A percentile compares a stretch with the other conserved stretches of the same genome.
phyloP scores from a whole-genome alignment of 1,140 invertebrate genomes.

The Formica selysi region DNA sequence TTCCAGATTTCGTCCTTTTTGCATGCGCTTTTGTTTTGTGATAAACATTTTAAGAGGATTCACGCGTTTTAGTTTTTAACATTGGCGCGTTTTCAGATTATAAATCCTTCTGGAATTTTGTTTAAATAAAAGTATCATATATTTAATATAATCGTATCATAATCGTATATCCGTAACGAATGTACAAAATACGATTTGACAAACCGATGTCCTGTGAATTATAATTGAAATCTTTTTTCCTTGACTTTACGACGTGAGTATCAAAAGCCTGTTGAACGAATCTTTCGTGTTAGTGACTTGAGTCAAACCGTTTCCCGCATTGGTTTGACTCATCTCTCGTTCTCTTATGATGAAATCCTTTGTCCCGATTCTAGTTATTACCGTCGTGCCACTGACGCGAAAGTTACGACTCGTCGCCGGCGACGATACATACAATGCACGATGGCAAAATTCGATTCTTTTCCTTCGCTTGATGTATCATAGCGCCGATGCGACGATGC shows the following conservation, averaged over 20 bases:
- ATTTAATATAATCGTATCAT: background rate
- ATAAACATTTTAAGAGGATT: no score
- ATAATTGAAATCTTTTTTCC: slow-evolving; percentile 15
- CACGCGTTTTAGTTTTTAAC: no score
- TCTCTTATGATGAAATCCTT: slow-evolving; percentile 62
- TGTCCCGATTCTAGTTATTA: slow-evolving; percentile 56
- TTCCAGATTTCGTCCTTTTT: no score
- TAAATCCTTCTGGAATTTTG: background rate
- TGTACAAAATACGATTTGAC: slow-evolving; percentile 9
- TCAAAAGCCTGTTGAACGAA: slow-evolving; percentile 57
- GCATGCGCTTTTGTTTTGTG: no score
- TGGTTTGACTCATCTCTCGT: slow-evolving; percentile 47
- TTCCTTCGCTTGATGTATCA: background rate
- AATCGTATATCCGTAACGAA: slow-evolving; percentile 1
- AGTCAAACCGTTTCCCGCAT: slow-evolving; percentile 12
- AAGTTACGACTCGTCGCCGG: slow-evolving; percentile 52
- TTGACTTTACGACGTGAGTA: slow-evolving; percentile 60
- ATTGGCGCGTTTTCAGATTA: no score
- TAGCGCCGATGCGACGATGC: background rate
- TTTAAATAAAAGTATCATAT: background rate
- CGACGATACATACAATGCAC: slow-evolving; percentile 49
- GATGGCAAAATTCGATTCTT: slow-evolving; percentile 26
- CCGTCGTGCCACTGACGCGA: slow-evolving; percentile 56
- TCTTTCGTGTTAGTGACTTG: slow-evolving; percentile 40
- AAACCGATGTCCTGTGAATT: slow-evolving; percentile 21